Conservation (phyloP, 2,888 invertebrate species). For the Peribatodes rhomboidaria region DNA sequence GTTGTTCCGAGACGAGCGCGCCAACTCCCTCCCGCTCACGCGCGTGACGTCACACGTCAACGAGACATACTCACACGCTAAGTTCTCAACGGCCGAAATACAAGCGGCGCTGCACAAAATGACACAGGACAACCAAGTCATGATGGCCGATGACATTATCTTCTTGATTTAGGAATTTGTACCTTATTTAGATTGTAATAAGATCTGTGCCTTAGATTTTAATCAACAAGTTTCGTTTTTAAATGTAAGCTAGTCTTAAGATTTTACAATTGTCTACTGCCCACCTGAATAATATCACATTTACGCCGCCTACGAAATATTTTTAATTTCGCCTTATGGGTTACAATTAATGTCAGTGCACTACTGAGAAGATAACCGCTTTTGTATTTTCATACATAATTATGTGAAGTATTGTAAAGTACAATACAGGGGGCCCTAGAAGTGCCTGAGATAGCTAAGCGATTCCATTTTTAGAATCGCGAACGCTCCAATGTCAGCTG, state of each 20-base stretch:
- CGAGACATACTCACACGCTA: conserved; percentile 84
- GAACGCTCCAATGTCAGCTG: too few relatives aligned
- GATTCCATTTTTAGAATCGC: too few relatives aligned
- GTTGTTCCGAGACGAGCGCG: conserved; percentile 92
- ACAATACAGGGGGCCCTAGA: too few relatives aligned
- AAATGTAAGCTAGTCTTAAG: conserved; percentile 28
- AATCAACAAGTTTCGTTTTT: not conserved
- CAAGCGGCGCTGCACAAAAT: conserved; percentile 92
- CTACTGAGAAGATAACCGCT: too few relatives aligned
- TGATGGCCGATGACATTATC: conserved; percentile 91
- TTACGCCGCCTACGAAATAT: conserved; percentile 19
- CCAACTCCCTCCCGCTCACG: conserved; percentile 90
- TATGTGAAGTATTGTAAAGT: too few relatives aligned
- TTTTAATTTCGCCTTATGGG: not conserved
- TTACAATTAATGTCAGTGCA: not conserved
- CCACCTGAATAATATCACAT: conserved; percentile 32
- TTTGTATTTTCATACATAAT: too few relatives aligned
- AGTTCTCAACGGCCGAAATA: conserved; percentile 90
- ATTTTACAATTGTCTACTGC: conserved; percentile 17
- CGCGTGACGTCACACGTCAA: conserved; percentile 89
- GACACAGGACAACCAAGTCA: conserved; percentile 96
- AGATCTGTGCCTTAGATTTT: conserved; percentile 10
- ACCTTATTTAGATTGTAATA: conserved; percentile 1
- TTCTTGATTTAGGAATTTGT: conserved; percentile 15
- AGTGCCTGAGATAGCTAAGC: too few relatives aligned